Evolutionary conservation across 2,113 vertebrate species (phyloP), one percentile per base, ranked within the genome.

Genomic region (Accipiter cooperii): DNA sequence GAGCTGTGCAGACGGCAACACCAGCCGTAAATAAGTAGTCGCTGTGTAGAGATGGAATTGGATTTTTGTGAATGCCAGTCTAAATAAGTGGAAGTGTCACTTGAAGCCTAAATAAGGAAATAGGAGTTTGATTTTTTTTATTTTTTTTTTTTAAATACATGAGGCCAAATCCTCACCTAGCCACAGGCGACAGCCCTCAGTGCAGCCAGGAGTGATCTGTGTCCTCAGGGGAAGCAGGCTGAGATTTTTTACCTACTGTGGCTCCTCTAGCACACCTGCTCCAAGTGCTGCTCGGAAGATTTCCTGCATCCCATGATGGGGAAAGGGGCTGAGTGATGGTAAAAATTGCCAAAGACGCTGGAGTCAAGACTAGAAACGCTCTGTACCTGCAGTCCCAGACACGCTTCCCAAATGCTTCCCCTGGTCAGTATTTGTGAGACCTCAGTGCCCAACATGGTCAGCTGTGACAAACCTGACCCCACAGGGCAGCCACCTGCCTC

Each of bases 81-180:
- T 84, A 88, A 92, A 47, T 93, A 90, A 92, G 31, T 68, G 36
- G 51, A 90, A 69, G 42, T 70, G 77, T 87, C 81, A 73, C 75
- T n/a, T 94, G 81, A 96, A 90, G 24, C 61, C 90, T 91, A 89
- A 94, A 89, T 66, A 95, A 73, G 85, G 73, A 87, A 96, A 94
- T 22, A 21, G 17, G 36, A 65, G 38, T 69, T 93, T 92, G 81
- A 75, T 89, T 70, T 51, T 51, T 82, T 42, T 47, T 22, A 9
- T 42, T 51, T 63, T 64, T 55, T 55, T 70, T 66, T 54, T 82
- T 64, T 10, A 83, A 34, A 38, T 71, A 54, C 47, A n/a, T 2
- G 33, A 63, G 51, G 40, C 71, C 49, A 54, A 75, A 76, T 57
- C 76, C 60, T 83, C 24, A 66, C 42, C 40, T 65, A n/a, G 54